phyloP scores from a whole-genome alignment of 23 tunicate species.

The Ascidia mentula region DNA sequence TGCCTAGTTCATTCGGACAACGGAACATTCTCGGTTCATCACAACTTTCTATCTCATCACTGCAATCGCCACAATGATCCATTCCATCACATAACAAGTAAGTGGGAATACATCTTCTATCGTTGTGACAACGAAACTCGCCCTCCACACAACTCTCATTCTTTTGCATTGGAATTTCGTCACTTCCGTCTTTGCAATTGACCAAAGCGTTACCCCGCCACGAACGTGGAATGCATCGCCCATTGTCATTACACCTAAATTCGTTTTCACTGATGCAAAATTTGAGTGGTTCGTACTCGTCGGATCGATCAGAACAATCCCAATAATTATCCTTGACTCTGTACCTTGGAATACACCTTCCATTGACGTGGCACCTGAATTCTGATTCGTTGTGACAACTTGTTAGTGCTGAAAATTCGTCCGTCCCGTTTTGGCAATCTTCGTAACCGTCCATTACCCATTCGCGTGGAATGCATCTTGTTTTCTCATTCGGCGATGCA shows the following conservation, averaged over 20 bases:
- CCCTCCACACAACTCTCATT: neutral
- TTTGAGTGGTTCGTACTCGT: neutral
- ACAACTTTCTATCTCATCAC: constrained; percentile 14
- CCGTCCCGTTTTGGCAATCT: constrained; percentile 21
- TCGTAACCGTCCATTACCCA: constrained; percentile 23
- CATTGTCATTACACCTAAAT: constrained; percentile 3
- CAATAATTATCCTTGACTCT: constrained; percentile 16
- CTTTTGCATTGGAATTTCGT: neutral
- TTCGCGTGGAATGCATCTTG: constrained; percentile 24
- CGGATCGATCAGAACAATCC: constrained; percentile 25
- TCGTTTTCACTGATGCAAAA: neutral
- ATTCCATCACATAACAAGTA: constrained; percentile 12
- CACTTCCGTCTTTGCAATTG: constrained; percentile 43
- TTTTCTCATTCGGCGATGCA: neutral
- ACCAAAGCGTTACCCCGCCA: constrained; percentile 27
- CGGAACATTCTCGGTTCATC: constrained; percentile 8
- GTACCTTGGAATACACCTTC: constrained; percentile 22
- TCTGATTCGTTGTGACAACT: constrained; percentile 2
- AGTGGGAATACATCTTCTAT: neutral
- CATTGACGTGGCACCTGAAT: constrained; percentile 16
- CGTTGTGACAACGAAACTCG: constrained; percentile 16
- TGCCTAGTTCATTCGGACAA: neutral
- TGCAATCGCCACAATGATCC: constrained; percentile 10
- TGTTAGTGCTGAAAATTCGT: constrained; percentile 5
- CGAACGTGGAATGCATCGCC: constrained; percentile 30